Conservation (phyloP, 1,140 invertebrate species). For the Triops cancriformis region DNA sequence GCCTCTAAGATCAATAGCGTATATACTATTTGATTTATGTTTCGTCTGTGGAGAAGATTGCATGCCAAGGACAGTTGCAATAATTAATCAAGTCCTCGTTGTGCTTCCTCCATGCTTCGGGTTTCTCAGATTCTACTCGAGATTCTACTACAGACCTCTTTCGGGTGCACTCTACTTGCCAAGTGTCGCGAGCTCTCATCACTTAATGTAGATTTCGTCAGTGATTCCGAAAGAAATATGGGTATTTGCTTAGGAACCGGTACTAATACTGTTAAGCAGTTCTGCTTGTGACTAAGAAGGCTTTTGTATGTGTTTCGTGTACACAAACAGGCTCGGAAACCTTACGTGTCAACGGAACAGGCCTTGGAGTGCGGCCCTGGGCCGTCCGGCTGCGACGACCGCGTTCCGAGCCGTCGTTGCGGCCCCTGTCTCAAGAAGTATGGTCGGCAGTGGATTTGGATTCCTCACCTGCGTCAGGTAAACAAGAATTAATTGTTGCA, state of each 20-base stretch:
- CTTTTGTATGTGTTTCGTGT: not conserved
- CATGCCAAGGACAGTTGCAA: not conserved
- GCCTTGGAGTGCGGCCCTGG: not conserved
- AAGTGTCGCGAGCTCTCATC: not conserved
- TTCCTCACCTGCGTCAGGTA: not conserved
- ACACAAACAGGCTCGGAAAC: not conserved
- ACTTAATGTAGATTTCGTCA: not conserved
- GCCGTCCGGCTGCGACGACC: not conserved
- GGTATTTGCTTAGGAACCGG: constrained; percentile 2
- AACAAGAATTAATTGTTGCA: not conserved
- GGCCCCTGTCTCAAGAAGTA: not conserved
- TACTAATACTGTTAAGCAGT: not conserved
- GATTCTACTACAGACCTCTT: not conserved
- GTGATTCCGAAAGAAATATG: not conserved
- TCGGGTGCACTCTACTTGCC: not conserved
- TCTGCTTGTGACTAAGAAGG: not conserved
- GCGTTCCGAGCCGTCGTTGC: not conserved
- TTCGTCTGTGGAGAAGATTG: not conserved
- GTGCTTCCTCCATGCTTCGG: not conserved
- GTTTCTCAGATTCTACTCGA: not conserved
- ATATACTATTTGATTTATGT: not conserved
- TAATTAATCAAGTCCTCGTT: not conserved
- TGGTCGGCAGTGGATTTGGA: not conserved
- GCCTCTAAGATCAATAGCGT: not conserved
- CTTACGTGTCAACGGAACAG: not conserved